These are phyloP conservation scores for Monopterus albus DNA, from an alignment of 2,113 vertebrate genomes.

Conservation along the genomic window DNA sequence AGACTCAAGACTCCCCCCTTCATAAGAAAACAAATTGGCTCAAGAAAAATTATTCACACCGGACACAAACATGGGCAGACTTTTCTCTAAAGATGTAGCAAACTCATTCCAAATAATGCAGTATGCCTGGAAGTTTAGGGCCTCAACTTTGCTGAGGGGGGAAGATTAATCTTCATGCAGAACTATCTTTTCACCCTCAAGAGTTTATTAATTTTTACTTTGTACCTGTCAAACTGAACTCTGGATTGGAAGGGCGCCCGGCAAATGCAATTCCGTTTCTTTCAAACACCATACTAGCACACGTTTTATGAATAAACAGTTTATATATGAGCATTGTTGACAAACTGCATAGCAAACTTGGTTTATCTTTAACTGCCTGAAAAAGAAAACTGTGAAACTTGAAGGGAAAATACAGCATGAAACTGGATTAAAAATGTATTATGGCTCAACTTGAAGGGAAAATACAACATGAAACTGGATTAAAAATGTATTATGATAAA, in stretches of 20 bases:
- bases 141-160: conserved; percentile 23
- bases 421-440: conserved; percentile 11
- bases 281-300: no score
- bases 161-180: conserved; percentile 43
- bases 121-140: conserved; percentile 26
- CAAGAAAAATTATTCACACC: conserved; percentile 66
- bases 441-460: not conserved
- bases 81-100: conserved; percentile 41
- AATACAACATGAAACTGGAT: not conserved
- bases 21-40: conserved; percentile 73
- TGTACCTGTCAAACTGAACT: conserved; percentile 10
- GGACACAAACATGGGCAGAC: conserved; percentile 65
- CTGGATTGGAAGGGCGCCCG: conserved; percentile 11
- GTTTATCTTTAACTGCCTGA: not conserved
- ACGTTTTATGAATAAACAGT: not conserved
- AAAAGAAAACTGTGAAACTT: not conserved
- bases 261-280: not conserved
- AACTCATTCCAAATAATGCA: conserved; percentile 50
- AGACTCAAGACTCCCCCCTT: conserved; percentile 58
- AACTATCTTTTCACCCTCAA: conserved; percentile 6
- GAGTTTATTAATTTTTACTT: conserved; percentile 34
- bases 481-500: conserved; percentile 12
- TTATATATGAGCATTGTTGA: not conserved
- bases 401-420: not conserved
- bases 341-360: no score